Percentiles rank a stretch among this genome's conserved stretches.
These are phyloP conservation scores for Adelognathus sp. DNA, from an alignment of 2,888 invertebrate species.

Conservation along the genomic window DNA sequence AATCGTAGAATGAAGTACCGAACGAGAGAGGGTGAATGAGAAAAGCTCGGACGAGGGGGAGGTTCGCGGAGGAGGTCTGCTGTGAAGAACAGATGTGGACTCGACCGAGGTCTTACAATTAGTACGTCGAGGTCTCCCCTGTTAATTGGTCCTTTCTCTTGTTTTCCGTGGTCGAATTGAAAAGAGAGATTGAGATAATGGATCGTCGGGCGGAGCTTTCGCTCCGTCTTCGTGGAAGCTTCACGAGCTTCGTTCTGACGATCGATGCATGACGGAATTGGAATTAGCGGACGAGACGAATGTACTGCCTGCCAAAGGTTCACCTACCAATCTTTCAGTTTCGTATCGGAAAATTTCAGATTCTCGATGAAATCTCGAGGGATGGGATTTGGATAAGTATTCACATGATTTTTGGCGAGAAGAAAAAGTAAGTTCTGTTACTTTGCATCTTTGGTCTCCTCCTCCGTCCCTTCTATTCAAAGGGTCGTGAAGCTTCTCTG, in stretches of 20 bases:
- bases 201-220: not conserved
- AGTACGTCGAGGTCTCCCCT: slow-evolving; percentile 45
- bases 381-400: too few species aligned
- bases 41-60: slow-evolving; percentile 17
- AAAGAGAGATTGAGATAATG: slow-evolving; percentile 34
- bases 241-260: not conserved
- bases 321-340: not conserved
- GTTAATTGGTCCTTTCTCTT: slow-evolving; percentile 57
- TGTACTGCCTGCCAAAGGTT: not conserved
- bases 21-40: slow-evolving; percentile 29
- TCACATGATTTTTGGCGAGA: not conserved
- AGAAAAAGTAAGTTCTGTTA: slow-evolving; percentile 1
- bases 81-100: slow-evolving; percentile 55
- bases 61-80: slow-evolving; percentile 22
- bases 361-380: too few species aligned
- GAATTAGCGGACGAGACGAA: not conserved
- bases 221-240: not conserved
- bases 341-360: not conserved
- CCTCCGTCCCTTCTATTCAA: slow-evolving; percentile 46
- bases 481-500: slow-evolving; percentile 58
- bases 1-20: slow-evolving; percentile 29
- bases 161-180: slow-evolving; percentile 38
- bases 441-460: slow-evolving; percentile 52
- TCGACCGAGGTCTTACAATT: slow-evolving; percentile 48
- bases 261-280: not conserved